phyloP scores from a whole-genome alignment of 2,113 vertebrate species.

The Cettia cetti region DNA sequence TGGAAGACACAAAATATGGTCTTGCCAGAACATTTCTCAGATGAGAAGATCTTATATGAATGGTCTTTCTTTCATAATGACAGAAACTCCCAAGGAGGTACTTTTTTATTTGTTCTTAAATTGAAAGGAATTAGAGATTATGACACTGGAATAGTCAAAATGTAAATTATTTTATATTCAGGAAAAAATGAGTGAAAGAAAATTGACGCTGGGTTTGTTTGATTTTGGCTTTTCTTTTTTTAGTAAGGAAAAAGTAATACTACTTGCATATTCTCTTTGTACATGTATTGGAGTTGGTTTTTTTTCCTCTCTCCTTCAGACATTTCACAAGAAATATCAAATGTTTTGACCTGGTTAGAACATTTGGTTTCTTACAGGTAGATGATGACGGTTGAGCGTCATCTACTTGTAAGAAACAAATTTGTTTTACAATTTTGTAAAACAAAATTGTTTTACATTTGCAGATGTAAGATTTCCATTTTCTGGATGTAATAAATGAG shows the following conservation, averaged over 20 bases:
- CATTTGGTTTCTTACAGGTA: background rate
- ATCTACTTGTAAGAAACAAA: background rate
- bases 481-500: background rate
- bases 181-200: background rate
- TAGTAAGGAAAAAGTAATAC: background rate
- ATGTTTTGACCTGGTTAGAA: background rate
- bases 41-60: background rate
- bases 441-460: background rate
- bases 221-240: background rate
- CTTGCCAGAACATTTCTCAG: background rate
- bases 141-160: background rate
- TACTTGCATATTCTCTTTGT: background rate
- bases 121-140: background rate
- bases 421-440: background rate
- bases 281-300: rapidly evolving
- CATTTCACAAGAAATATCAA: background rate
- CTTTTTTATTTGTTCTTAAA: background rate
- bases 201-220: background rate
- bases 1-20: background rate
- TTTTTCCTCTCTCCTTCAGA: background rate
- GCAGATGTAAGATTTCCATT: background rate
- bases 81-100: background rate
- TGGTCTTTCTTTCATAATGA: background rate
- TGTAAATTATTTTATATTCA: background rate
- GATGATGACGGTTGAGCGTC: background rate